These are phyloP conservation scores for Drosophila meridionalis DNA, from an alignment of 2,888 invertebrate species.

Conservation along the genomic window DNA sequence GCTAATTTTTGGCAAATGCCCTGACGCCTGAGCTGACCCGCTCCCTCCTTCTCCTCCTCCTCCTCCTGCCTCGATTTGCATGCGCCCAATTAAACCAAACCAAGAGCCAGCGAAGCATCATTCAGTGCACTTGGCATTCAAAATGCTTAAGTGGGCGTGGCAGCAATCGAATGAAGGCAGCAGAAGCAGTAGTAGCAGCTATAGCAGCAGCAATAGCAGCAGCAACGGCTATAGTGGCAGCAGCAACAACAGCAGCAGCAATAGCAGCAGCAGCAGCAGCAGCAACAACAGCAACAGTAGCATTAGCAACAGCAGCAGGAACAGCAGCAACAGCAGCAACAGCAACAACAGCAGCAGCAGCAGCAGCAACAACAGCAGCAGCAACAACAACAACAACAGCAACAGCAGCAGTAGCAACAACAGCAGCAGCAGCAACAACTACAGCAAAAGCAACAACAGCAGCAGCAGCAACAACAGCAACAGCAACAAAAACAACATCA, in stretches of 20 bases:
- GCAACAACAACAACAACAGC: constrained; percentile 30
- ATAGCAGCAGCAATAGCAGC: constrained; percentile 31
- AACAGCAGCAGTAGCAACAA: constrained; percentile 37
- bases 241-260: no score
- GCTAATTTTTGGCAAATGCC: constrained; percentile 56
- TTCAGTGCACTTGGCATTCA: constrained; percentile 56
- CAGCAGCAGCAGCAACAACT: constrained; percentile 29
- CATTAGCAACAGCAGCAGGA: no score
- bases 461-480: constrained; percentile 16
- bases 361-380: constrained; percentile 22
- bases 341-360: constrained; percentile 33
- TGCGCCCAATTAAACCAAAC: constrained; percentile 62
- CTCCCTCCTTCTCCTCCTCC: constrained; percentile 10
- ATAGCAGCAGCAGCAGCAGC: no score
- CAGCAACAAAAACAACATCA: constrained; percentile 25
- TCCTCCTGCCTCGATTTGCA: constrained; percentile 28
- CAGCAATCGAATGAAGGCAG: constrained; percentile 72
- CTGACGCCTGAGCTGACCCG: constrained; percentile 16
- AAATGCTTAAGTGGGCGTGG: constrained; percentile 58
- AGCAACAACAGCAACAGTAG: no score
- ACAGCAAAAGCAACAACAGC: constrained; percentile 22
- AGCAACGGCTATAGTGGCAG: constrained; percentile 13
- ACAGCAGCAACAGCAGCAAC: constrained; percentile 38
- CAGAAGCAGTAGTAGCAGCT: constrained; percentile 38
- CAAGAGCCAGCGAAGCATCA: constrained; percentile 43